Evolutionary conservation across 2,113 vertebrate species (phyloP), one percentile per base, ranked within the genome.

Genomic region (Misgurnus anguillicaudatus): DNA sequence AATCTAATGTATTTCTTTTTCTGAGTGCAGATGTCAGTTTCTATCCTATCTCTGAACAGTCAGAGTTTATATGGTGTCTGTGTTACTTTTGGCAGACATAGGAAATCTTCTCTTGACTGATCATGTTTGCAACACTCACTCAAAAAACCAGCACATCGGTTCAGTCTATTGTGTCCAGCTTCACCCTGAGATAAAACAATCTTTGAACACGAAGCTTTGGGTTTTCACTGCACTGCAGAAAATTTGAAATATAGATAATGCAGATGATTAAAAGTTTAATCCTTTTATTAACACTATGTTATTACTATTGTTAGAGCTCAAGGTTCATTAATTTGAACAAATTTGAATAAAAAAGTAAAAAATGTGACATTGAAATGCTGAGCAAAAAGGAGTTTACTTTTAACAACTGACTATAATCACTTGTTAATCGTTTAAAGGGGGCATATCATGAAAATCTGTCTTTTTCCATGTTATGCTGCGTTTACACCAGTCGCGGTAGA

Each of bases 21-120:
- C 63, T 76, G 47, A 36, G 61, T 63, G 36, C 31, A 17, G 31
- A 13, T 70, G 67, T 60, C 63, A 60, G 10, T 61, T 36, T 48
- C 42, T 14, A 21, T 47, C 73, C 36, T 39, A 39, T 75, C 41
- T 60, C 62, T 75, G 55, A 66, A 17, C 42, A 66, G 42, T 36
- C 21, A 9, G 57, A 63, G 7, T 69, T 81, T 48, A 53, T 55
- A 8, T 61, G 51, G 66, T 81, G 45, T 76, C 65, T 57, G 36
- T 51, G 41, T 31, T 67, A 24, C 24, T 47, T 79, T 63, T 62
- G 58, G 57, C 21, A 62, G 57, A 61, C 21, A 60, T 6, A 45
- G 38, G 11, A 51, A 47, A 62, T 53, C 39, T 79, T 31, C 38
- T 70, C 57, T 63, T 55, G 31, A 53, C 45, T 51, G 41, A 51